Base-by-base conservation (phyloP, 2,888 invertebrate genomes). In the Tupiocoris notatus region DNA sequence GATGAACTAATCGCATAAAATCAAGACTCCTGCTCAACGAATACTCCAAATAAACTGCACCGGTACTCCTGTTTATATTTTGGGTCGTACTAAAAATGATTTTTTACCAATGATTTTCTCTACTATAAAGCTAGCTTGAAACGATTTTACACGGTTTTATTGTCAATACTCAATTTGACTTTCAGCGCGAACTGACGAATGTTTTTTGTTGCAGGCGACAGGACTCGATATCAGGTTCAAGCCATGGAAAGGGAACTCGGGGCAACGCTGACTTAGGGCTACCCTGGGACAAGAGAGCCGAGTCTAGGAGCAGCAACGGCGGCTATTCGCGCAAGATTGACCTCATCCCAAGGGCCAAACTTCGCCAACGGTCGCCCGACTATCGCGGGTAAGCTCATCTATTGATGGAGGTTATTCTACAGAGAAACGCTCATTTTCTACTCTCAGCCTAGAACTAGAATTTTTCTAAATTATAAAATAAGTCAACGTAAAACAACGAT, bases 311-410 rank as follows among this genome's bases (percentile, higher is more conserved):
- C 21, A 73, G 17, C 76, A 73, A 61, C 63, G 68, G 17, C 78
- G 62, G 25, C 73, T 63, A 73, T 57, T 73, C 73, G 54, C 77
- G 63, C 21, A 73, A 73, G 62, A 22, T 73, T 67, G 80, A 79
- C 61, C 79, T 80, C 25, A 80, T 80, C 54, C 80, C 80, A 9
- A 75, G 80, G 24, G 80, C 80, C 56, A 80, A 77, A 77, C 77
- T 80, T 18, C 64, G 77, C n/a, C 77, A 77, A 18, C 61, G 75
- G 16, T 75, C 78, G 12, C 78, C 78, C 6, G 78, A 78, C 54
- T 76, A 75, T 20, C 22, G 70, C 57, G 77, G 70, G 78, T 78
- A 63, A 75, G 67, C 54, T 39, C 21, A 25, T 59, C 16, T 6
- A 59, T 3, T 59, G 16, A 59, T n/a, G 39, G 3, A 7, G 39